Percentiles rank a stretch among this genome's conserved stretches.
Evolutionary conservation across 2,888 invertebrate species (phyloP).

Genomic region (Torymus texanus): DNA sequence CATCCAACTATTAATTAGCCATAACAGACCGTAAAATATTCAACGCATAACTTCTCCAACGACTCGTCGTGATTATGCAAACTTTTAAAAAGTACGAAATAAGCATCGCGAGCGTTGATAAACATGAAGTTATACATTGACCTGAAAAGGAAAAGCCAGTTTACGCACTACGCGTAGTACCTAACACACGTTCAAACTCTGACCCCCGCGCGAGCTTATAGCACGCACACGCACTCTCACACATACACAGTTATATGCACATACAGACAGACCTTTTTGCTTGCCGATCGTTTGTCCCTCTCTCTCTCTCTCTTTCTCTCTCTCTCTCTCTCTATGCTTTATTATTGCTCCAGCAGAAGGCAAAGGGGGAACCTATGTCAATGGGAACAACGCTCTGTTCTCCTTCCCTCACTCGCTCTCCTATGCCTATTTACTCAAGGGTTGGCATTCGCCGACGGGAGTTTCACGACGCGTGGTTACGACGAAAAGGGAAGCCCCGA

Average conservation of each 20-base stretch:
- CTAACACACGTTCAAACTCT: background rate
- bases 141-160: slow-evolving; percentile 1
- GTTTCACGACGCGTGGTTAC: slow-evolving; percentile 57
- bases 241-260: background rate
- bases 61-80: no score
- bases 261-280: slow-evolving; percentile 13
- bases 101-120: no score
- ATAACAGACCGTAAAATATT: no score
- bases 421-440: slow-evolving; percentile 66
- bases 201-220: background rate
- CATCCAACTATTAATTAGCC: no score
- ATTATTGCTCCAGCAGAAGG: slow-evolving; percentile 64
- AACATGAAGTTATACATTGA: background rate
- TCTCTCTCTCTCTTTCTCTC: slow-evolving; percentile 12
- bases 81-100: background rate
- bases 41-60: no score
- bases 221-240: background rate
- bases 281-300: slow-evolving; percentile 33
- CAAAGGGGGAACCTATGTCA: slow-evolving; percentile 63
- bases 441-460: slow-evolving; percentile 62
- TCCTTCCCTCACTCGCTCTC: slow-evolving; percentile 44
- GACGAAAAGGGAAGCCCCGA: slow-evolving; percentile 55
- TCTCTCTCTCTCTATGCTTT: slow-evolving; percentile 61
- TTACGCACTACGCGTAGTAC: background rate
- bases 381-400: slow-evolving; percentile 62